Evolutionary conservation across 2,113 vertebrate genomes (phyloP).

Genomic region (Sinocyclocheilus anophthalmus): DNA sequence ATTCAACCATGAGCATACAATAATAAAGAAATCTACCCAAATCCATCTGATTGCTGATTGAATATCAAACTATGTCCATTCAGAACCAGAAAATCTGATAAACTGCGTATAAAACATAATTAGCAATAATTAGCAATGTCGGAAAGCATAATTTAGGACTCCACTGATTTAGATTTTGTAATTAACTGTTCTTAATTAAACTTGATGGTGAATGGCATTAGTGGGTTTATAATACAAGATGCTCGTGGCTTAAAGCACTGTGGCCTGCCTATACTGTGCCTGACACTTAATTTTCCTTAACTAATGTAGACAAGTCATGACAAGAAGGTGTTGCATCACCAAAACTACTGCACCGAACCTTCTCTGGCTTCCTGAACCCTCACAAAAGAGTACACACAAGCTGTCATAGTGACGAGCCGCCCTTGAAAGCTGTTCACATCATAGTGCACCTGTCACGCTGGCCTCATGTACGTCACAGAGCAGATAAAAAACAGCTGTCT

Average conservation of each 20-base stretch:
- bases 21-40: background rate
- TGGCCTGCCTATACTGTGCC: background rate
- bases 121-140: conserved; percentile 31
- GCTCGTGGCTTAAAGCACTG: background rate
- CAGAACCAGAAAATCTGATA: background rate
- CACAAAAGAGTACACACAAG: conserved; percentile 6
- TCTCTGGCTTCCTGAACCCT: background rate
- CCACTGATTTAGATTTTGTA: conserved; percentile 6
- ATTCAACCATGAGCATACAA: background rate
- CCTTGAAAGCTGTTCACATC: conserved; percentile 30
- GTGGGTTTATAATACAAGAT: conserved; percentile 13
- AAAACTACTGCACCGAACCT: background rate
- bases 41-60: background rate
- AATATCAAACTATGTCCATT: background rate
- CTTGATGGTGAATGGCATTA: conserved; percentile 4
- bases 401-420: conserved; percentile 34
- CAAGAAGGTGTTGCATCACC: background rate
- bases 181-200: conserved; percentile 35
- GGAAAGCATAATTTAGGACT: conserved; percentile 19
- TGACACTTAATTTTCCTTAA: conserved; percentile 12
- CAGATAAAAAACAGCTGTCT: conserved; percentile 43
- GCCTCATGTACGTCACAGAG: conserved; percentile 8
- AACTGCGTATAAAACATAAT: conserved; percentile 23
- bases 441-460: conserved; percentile 29
- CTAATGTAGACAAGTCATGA: background rate